Evolutionary conservation across 2,888 invertebrate species (phyloP), one percentile per base, ranked within the genome.

Genomic region (Drosophila meridionalis): DNA sequence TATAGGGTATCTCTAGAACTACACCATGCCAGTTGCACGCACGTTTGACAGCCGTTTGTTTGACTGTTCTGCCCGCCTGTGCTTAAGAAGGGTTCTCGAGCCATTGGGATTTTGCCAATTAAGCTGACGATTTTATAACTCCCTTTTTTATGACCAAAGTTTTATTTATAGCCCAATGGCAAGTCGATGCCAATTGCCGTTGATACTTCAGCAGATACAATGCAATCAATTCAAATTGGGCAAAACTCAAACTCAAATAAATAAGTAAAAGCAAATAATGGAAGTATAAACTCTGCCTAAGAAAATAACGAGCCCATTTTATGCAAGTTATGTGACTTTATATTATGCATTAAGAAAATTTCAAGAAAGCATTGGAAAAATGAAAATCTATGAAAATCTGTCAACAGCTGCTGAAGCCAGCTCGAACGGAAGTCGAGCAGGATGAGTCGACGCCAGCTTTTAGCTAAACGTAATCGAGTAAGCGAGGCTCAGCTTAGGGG

Each of bases 331-430:
- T 55, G 14, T 28, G 38, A 14, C 40, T 40, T 40, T n/a, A 40
- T 40, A 40, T 40, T 40, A 40, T n/a, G 40, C 14, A 38, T 38
- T 77, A 78, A 26, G 3, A 34, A 20, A 36, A 34, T 36, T 36
- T 34, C 20, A 34, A 20, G 20, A 20, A 12, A 20, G 52, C 20
- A 34, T 52, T 20, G 32, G 67, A 68, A 69, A 81, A 89, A 81
- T 76, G 67, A 68, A 69, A 81, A 89, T 84, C 78, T 76, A 76
- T 71, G 52, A 62, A 73, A 70, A 84, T 76, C 72, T 67, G 67
- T 76, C 32, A 69, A 55, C 69, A 64, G 56, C 56, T 36, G 69
- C 52, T n/a, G 40, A 20, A 59, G 30, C 0, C 53, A 9, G 5
- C 57, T 14, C 4, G 36, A 42, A 6, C 64, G 73, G 73, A 78